A percentile compares a stretch with the other conserved stretches of the same genome.
phyloP scores from a whole-genome alignment of 2,113 vertebrate genomes.

The Drymodes brunneopygia region DNA sequence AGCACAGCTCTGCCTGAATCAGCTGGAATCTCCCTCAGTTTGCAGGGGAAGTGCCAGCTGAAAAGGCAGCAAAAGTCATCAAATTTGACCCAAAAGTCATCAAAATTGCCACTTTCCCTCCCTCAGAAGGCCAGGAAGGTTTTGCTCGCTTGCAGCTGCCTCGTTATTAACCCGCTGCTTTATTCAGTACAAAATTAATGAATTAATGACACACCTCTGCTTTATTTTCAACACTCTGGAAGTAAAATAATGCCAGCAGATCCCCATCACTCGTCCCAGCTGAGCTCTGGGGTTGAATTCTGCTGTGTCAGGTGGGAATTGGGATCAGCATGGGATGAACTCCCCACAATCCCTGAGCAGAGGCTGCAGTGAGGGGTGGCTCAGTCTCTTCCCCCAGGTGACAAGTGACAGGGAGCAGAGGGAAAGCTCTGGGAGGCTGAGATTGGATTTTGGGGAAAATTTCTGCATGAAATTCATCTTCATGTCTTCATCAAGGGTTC shows the following conservation, averaged over 20 bases:
- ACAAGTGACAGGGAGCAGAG: neutral
- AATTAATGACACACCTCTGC: neutral
- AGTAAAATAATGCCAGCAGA: neutral
- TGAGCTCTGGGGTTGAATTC: neutral
- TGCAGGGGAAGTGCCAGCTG: neutral
- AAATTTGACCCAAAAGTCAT: neutral
- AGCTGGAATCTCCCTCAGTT: neutral
- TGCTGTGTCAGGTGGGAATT: neutral
- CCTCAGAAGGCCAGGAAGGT: neutral
- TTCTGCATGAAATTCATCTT: neutral
- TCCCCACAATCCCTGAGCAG: neutral
- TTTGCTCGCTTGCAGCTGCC: neutral
- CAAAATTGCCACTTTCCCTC: neutral
- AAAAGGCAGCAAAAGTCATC: neutral
- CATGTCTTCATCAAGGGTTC: neutral
- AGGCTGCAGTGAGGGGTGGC: accelerated
- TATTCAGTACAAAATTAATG: neutral
- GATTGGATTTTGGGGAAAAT: neutral
- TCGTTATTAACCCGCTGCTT: neutral
- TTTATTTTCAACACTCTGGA: neutral
- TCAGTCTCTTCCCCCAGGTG: neutral
- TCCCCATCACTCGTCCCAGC: neutral
- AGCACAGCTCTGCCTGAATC: neutral
- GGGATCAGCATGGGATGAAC: neutral
- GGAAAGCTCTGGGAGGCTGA: neutral